Evolutionary conservation across 2,113 vertebrate species (phyloP).

Genomic region (Thalassoma bifasciatum): DNA sequence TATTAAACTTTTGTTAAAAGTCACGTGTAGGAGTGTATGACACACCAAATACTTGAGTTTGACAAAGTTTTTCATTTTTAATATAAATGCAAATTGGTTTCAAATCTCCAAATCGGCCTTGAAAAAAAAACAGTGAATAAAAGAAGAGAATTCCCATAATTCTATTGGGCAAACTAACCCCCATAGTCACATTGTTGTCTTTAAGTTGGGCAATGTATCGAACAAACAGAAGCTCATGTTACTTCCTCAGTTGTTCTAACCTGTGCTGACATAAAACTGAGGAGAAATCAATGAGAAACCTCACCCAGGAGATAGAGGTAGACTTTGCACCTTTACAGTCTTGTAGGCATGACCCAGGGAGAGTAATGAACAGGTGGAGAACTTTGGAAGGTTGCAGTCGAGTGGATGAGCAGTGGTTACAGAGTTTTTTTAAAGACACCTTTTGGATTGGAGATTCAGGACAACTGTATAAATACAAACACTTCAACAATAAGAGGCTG

Average conservation of each 20-base stretch:
- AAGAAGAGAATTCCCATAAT: too few species aligned
- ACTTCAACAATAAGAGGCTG: slow-evolving; percentile 14
- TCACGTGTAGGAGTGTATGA: too few species aligned
- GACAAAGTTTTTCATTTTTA: too few species aligned
- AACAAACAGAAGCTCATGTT: slow-evolving; percentile 3
- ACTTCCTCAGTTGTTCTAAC: not conserved
- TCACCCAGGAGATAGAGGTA: not conserved
- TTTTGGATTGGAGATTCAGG: slow-evolving; percentile 8
- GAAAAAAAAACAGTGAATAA: too few species aligned
- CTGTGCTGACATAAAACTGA: not conserved
- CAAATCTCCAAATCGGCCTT: too few species aligned
- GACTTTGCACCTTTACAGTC: not conserved
- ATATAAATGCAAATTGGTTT: too few species aligned
- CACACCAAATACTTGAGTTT: too few species aligned
- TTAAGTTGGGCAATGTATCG: not conserved
- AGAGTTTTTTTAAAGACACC: slow-evolving; percentile 8
- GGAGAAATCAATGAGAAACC: not conserved
- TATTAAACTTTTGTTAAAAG: too few species aligned
- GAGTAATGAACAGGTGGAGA: not conserved
- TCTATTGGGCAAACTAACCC: not conserved
- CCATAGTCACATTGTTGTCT: not conserved
- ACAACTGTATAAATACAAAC: slow-evolving; percentile 34
- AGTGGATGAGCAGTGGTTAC: slow-evolving; percentile 2
- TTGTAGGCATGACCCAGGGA: not conserved
- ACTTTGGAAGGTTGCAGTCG: slow-evolving; percentile 4